phyloP scores from a whole-genome alignment of 2,113 vertebrate genomes.

The Osmerus mordax region DNA sequence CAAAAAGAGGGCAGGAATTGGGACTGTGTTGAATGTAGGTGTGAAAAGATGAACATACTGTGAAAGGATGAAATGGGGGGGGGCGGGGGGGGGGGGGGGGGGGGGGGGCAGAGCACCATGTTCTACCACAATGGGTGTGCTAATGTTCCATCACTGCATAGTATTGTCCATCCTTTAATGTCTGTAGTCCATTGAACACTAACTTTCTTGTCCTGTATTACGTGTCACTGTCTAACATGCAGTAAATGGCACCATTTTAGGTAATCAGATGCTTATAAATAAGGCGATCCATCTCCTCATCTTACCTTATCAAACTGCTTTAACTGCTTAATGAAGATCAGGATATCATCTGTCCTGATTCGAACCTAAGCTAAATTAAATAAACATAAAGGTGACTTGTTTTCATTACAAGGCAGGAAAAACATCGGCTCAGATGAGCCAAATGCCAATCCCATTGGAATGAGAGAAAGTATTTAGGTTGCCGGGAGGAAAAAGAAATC shows the following conservation, averaged over 20 bases:
- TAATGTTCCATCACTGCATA: too few relatives aligned
- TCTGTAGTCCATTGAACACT: too few relatives aligned
- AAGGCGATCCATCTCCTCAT: constrained; percentile 43
- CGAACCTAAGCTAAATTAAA: constrained; percentile 50
- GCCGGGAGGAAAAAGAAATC: not conserved
- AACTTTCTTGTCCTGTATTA: too few relatives aligned
- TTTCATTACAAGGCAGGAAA: constrained; percentile 30
- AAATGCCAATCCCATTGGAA: not conserved
- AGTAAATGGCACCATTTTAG: constrained; percentile 35
- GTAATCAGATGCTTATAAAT: constrained; percentile 59
- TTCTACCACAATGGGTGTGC: too few relatives aligned
- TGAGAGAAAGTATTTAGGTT: not conserved
- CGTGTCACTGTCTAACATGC: constrained; percentile 1
- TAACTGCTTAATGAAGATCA: constrained; percentile 41
- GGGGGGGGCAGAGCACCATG: too few relatives aligned
- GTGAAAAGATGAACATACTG: too few relatives aligned
- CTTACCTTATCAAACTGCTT: constrained; percentile 43
- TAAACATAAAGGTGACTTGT: constrained; percentile 48
- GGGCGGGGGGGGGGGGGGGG: too few relatives aligned
- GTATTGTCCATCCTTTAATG: too few relatives aligned
- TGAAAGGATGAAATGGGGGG: too few relatives aligned
- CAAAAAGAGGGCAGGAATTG: not conserved
- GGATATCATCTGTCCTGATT: constrained; percentile 34
- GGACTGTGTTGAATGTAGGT: too few relatives aligned
- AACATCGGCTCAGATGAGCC: constrained; percentile 24